Evolutionary conservation across 92 coral and sea anemone species (phyloP), one percentile per base, ranked within the genome.

Genomic region (Muricea muricata): DNA sequence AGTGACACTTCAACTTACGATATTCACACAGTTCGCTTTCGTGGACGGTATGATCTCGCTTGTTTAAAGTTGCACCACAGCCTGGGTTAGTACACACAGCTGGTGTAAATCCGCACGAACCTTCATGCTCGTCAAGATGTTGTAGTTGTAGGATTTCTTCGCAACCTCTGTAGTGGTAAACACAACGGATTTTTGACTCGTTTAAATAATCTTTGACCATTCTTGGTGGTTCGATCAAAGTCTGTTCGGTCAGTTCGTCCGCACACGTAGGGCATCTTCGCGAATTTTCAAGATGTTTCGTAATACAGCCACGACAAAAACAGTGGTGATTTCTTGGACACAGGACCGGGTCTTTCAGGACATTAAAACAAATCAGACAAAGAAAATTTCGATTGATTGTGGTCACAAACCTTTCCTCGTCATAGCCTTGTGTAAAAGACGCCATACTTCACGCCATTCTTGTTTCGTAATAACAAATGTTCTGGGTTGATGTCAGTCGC

Each of bases 361-460:
- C 60, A 17, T 52, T 52, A 25, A 52, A 52, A 25, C 60, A 52
- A 52, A 52, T 52, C 60, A 18, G 8, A 52, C 60, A 52, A 17
- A 52, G 60, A 25, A 52, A 52, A 52, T 52, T 52, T 52, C 26
- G 60, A 52, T 52, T 52, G 60, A 52, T 10, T 52, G 23, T 52
- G 60, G 23, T 20, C 60, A 0, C 60, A 13, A 52, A 52, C 60
- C 60, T 52, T 52, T 52, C 60, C 26, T 52, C 60, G 23, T 52
- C 60, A 18, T 52, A 52, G 21, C 60, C 60, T 52, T 52, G 60
- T 52, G 20, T 52, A 17, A 4, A 18, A 4, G 60, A 52, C 23
- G 60, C 60, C 60, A 52, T 52, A 52, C 20, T 52, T 52, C 60
- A 52, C 60, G 60, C 26, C 60, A 20, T 52, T 52, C 60, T 52